Evolutionary conservation across 2,888 invertebrate species (phyloP), one percentile per base, ranked within the genome.

Genomic region (Marronus borbonicus): DNA sequence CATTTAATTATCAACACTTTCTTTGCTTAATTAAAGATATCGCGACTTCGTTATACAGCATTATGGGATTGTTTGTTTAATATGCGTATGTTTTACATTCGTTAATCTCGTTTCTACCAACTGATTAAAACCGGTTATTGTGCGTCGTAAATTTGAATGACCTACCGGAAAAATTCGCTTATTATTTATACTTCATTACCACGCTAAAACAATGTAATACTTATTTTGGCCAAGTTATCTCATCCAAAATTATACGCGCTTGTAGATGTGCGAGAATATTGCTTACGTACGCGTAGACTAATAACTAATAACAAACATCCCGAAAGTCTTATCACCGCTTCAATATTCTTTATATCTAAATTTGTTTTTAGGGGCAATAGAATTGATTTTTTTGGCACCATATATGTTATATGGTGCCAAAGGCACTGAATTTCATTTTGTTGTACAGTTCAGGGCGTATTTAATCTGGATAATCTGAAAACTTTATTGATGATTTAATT

Each of bases 41-140:
- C 58, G 20, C 20, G n/a, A 4, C 58, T 39, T 58, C 72, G 58
- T 72, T 72, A 72, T 58, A 17, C 58, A 55, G 24, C 58, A 20
- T 50, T 20, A 58, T 72, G 36, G 39, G 66, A 66, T 66, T 66
- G 66, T 72, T 72, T 72, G 39, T 72, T 58, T 70, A 58, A 70
- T 31, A 70, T 55, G 20, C 17, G 17, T 14, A 36, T 58, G 31
- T 64, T 64, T 64, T 52, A 72, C 20, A 72, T 72, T 72, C 58
- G 44, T 60, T 72, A 72, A 72, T 72, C 72, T 72, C 36, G 58
- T 12, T 20, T 5, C 58, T 20, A 36, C 2, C 14, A 20, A 58
- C 72, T 60, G 72, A 20, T 72, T 72, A 72, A 58, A 72, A 72
- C 72, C 58, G 39, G 58, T 58, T 24, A 3, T 58, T 8, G 3